Conservation (phyloP, 1,140 invertebrate genomes). For the Branchinecta lindahli region DNA sequence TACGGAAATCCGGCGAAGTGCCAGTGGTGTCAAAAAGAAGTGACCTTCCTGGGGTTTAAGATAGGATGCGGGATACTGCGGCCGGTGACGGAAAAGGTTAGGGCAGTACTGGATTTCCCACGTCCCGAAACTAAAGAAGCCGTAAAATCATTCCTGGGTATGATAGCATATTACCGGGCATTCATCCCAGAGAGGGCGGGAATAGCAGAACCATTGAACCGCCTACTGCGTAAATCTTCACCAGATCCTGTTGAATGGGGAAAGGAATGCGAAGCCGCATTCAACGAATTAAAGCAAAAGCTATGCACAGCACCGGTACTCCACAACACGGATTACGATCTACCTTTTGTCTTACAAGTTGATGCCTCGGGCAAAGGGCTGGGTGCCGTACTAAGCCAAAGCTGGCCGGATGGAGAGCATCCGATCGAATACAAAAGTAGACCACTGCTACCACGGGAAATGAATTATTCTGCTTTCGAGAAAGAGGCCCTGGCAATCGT, state of each 20-base stretch:
- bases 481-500: no score
- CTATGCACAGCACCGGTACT: not conserved
- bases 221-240: constrained; percentile 14
- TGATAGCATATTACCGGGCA: constrained; percentile 16
- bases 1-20: constrained; percentile 26
- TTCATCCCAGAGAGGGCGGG: constrained; percentile 1
- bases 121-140: constrained; percentile 20
- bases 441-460: not conserved
- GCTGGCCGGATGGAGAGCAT: not conserved
- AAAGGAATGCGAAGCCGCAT: not conserved
- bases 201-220: not conserved
- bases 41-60: constrained; percentile 29
- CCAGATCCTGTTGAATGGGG: not conserved
- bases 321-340: not conserved
- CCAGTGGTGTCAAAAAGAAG: constrained; percentile 24
- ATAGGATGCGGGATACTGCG: constrained; percentile 26
- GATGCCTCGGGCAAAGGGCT: constrained; percentile 7
- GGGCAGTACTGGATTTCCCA: constrained; percentile 28
- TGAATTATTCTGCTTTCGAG: no score
- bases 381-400: constrained; percentile 12
- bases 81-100: constrained; percentile 29
- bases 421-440: not conserved
- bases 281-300: not conserved
- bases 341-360: constrained; percentile 11
- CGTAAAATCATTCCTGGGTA: constrained; percentile 2